A percentile compares a stretch with the other conserved stretches of the same genome.
Conservation (phyloP, 2,113 vertebrate species). For the Cygnus atratus region DNA sequence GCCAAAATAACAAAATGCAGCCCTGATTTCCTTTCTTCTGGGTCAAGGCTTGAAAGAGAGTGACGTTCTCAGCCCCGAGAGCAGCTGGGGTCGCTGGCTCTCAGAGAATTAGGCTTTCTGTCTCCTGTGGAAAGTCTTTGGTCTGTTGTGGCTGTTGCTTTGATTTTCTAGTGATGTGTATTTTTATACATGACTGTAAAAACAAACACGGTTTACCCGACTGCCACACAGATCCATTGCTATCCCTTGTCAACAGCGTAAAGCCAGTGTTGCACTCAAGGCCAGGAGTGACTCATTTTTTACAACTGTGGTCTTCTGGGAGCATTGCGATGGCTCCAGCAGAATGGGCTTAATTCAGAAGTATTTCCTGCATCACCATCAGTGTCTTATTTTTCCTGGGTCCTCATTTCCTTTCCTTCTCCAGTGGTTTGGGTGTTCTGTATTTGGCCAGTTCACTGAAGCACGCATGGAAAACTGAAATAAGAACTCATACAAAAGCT, state of each 20-base stretch:
- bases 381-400: slow-evolving; percentile 46
- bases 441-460: slow-evolving; percentile 61
- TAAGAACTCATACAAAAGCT: background rate
- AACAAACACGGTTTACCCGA: slow-evolving; percentile 25
- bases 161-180: slow-evolving; percentile 41
- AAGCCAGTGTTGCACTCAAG: background rate
- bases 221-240: slow-evolving; percentile 24
- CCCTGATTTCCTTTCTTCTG: slow-evolving; percentile 26
- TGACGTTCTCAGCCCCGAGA: slow-evolving; percentile 15
- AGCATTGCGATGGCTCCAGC: slow-evolving; percentile 44
- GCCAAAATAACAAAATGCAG: slow-evolving; percentile 32
- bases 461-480: slow-evolving; percentile 31
- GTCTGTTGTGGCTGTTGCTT: slow-evolving; percentile 43
- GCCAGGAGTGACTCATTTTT: slow-evolving; percentile 46
- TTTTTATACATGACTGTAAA: slow-evolving; percentile 51
- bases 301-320: slow-evolving; percentile 47
- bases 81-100: slow-evolving; percentile 34
- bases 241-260: background rate
- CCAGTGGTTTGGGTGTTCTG: slow-evolving; percentile 42
- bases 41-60: background rate
- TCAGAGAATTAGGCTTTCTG: slow-evolving; percentile 1
- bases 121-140: slow-evolving; percentile 38
- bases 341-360: slow-evolving; percentile 45
- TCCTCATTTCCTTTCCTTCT: slow-evolving; percentile 51
- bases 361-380: slow-evolving; percentile 45